Evolutionary conservation across 92 coral and sea anemone species (phyloP).

Genomic region (Diadumene lineata): DNA sequence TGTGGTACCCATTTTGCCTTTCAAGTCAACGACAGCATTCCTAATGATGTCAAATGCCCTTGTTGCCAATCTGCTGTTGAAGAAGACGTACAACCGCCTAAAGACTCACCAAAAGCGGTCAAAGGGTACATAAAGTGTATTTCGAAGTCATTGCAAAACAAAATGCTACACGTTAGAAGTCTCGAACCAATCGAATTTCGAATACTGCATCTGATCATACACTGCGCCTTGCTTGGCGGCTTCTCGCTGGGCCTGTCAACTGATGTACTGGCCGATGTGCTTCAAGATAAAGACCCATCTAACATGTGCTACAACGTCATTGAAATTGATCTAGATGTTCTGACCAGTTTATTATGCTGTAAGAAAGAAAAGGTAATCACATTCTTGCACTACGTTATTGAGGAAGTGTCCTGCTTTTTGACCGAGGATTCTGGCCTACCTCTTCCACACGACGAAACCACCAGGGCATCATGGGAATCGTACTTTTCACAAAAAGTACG

Average conservation of each 20-base stretch:
- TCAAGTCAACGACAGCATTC: neutral
- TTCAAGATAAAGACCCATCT: constrained; percentile 18
- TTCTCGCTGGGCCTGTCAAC: constrained; percentile 37
- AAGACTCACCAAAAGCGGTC: neutral
- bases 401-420: constrained; percentile 47
- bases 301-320: constrained; percentile 65
- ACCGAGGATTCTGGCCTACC: constrained; percentile 17
- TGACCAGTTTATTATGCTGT: constrained; percentile 52
- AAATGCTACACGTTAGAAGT: constrained; percentile 32
- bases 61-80: neutral
- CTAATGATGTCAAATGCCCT: neutral
- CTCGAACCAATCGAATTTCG: constrained; percentile 75
- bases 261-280: constrained; percentile 27
- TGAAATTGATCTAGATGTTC: constrained; percentile 53
- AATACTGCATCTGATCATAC: constrained; percentile 75
- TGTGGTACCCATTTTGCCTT: constrained; percentile 24
- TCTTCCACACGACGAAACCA: neutral
- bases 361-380: constrained; percentile 63
- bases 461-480: constrained; percentile 35
- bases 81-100: neutral
- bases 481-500: constrained; percentile 9
- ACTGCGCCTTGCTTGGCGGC: constrained; percentile 76
- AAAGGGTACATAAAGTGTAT: constrained; percentile 30
- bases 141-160: constrained; percentile 5
- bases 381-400: constrained; percentile 64